Evolutionary conservation across 2,888 invertebrate species (phyloP), one percentile per base, ranked within the genome.

Genomic region (Andrena fulva): DNA sequence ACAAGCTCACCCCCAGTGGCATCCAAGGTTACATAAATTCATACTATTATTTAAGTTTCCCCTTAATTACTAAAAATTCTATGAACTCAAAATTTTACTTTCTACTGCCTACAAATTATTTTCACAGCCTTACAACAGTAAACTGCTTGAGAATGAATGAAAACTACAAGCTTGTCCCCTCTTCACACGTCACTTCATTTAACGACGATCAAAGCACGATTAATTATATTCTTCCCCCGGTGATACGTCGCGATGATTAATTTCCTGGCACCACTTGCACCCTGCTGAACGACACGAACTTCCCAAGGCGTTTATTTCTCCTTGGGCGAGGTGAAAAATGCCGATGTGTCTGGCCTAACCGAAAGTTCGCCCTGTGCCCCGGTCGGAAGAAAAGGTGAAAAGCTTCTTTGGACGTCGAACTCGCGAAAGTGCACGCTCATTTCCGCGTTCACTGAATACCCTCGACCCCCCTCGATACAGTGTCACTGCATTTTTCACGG

Each of bases 371-470:
- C 31, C 7, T 33, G 59, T 68, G 24, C 6, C 48, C 56, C 7
- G 73, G 7, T 7, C 29, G 31, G 31, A 70, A 69, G 70, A 66
- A 70, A 75, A 68, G 63, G 54, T 62, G 48, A 54, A 63, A 68
- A 48, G 56, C 8, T 63, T 27, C 63, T 52, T 75, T 75, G 16
- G 75, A 33, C 66, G 29, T 31, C 24, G 56, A 79, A 76, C 68
- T 76, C 29, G 76, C 54, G 56, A 79, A 76, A 76, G 68, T 75
- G 78, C 76, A 50, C 63, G 67, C 68, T 77, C 79, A 70, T 80
- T 80, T 80, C 56, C 77, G 77, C 48, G 62, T 68, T 59, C 66
- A 3, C 20, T 24, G 67, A 68, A 68, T 77, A 29, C 62, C 77
- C 24, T 50, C 76, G 77, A 75, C 52, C 76, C 10, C 48, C 48